Evolutionary conservation across 2,888 invertebrate species (phyloP), one percentile per base, ranked within the genome.

Genomic region (Entomobrya multifasciata): DNA sequence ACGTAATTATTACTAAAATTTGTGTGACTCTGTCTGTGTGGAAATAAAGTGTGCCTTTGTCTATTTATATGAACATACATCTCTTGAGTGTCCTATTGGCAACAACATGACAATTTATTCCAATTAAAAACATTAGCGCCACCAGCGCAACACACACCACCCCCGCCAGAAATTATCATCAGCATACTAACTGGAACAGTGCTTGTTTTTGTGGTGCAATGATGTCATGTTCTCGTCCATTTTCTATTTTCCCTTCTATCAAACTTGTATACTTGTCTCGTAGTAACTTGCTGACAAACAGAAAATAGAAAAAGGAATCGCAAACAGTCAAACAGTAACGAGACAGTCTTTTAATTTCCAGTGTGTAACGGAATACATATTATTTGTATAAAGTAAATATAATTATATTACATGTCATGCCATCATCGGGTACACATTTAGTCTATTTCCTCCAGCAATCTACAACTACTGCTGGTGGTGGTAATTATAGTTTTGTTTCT

Each of bases 401-500:
- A 6, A 6, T 36, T 36, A 36, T 36, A 36, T 36, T n/a, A n/a
- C n/a, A n/a, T n/a, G n/a, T n/a, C n/a, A n/a, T n/a, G n/a, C n/a
- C n/a, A n/a, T n/a, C n/a, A n/a, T n/a, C n/a, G n/a, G n/a, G n/a
- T n/a, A n/a, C n/a, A n/a, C n/a, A n/a, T n/a, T n/a, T n/a, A n/a
- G n/a, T n/a, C n/a, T n/a, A n/a, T n/a, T n/a, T n/a, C 44, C 44
- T 44, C 5, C n/a, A 49, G 13, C 13, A n/a, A 15, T 49, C 15
- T n/a, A 49, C 49, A 3, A 13, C 49, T 49, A n/a, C 49, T 36
- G 36, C 36, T 8, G 8, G 36, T 49, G 49, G 49, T 65, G 65
- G 65, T 65, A 65, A 65, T 65, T 65, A 65, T 65, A 65, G 65
- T 65, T 65, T 65, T 65, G 65, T 41, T 65, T 65, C 65, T 65